Percentiles rank a stretch among this genome's conserved stretches.
Evolutionary conservation across 2,797 vertebrate genomes (phyloP).

Genomic region (Chelidonichthys spinosus): DNA sequence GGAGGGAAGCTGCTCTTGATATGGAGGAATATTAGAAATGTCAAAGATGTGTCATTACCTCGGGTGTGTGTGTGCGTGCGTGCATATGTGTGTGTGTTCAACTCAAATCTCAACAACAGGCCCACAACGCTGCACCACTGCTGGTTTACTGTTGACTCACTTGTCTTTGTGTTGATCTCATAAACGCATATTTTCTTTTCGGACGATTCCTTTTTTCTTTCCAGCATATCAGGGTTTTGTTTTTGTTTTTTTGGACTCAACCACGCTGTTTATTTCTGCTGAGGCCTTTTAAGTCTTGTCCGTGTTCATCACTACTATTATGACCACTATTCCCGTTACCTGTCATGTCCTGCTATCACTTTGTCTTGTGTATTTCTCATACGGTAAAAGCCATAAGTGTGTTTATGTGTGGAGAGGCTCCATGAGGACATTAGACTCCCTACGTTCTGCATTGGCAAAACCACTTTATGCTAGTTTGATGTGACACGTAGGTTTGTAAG

Average conservation of each 20-base stretch:
- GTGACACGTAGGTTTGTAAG: constrained; percentile 4
- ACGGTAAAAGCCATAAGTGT: constrained; percentile 30
- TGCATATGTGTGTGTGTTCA: constrained; percentile 34
- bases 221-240: constrained; percentile 49
- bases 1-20: constrained; percentile 51
- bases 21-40: constrained; percentile 41
- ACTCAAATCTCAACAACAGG: constrained; percentile 68
- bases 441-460: constrained; percentile 13
- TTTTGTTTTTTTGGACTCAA: constrained; percentile 40
- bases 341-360: constrained; percentile 13
- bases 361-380: constrained; percentile 18
- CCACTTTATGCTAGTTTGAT: constrained; percentile 8
- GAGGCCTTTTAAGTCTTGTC: background rate
- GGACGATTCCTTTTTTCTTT: constrained; percentile 46
- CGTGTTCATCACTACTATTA: constrained; percentile 5
- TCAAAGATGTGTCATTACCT: constrained; percentile 67
- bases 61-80: constrained; percentile 30
- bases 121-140: constrained; percentile 47
- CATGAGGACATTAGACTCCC: constrained; percentile 1
- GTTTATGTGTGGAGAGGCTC: constrained; percentile 1
- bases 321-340: constrained; percentile 29
- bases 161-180: constrained; percentile 37
- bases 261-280: constrained; percentile 25
- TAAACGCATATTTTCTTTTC: constrained; percentile 35
- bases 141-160: constrained; percentile 47